These are phyloP conservation scores for Enteromius unitaeniatus DNA, from an alignment of 2,797 vertebrate genomes.

Conservation along the genomic window DNA sequence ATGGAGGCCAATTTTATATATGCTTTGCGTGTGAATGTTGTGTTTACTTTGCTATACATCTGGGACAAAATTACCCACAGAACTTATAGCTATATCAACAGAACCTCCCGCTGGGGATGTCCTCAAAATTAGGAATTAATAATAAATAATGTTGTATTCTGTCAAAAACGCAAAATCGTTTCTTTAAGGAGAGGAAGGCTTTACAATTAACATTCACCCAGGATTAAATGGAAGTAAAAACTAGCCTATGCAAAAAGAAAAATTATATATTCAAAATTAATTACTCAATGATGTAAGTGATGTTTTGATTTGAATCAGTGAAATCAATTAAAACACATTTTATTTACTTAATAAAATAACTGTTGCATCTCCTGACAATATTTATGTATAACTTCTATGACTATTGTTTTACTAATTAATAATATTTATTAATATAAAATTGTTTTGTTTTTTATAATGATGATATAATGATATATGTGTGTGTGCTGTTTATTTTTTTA, in stretches of 20 bases:
- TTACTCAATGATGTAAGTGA: neutral
- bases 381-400: neutral
- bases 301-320: neutral
- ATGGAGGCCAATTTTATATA: neutral
- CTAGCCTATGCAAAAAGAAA: neutral
- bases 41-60: slow-evolving; percentile 12
- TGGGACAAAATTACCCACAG: slow-evolving; percentile 2
- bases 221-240: neutral
- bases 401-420: too few species aligned
- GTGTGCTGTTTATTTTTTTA: too few species aligned
- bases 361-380: neutral
- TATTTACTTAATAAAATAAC: neutral
- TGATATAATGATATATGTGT: too few species aligned
- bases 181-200: neutral
- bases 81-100: neutral
- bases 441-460: neutral
- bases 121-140: slow-evolving; percentile 12
- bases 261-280: neutral
- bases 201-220: neutral
- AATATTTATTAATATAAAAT: neutral
- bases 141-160: slow-evolving; percentile 12
- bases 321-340: neutral
- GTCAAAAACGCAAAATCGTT: neutral
- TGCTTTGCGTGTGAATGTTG: neutral
- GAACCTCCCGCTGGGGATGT: neutral